Evolutionary conservation across 2,888 invertebrate species (phyloP).

Genomic region (Rotaria macrura): DNA sequence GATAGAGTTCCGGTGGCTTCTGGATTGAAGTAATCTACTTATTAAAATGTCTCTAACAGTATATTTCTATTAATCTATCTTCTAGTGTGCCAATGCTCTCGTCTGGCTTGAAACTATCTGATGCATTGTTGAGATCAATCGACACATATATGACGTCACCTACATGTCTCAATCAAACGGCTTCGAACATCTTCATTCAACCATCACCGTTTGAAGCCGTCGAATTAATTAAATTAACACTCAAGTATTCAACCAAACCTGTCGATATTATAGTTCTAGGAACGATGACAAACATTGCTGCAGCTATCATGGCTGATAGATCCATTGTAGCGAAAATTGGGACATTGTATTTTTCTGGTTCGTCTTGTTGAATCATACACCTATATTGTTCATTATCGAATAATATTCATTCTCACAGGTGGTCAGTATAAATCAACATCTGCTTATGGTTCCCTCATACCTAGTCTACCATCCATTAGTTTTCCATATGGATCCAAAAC

Average conservation of each 20-base stretch:
- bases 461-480: background rate
- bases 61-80: accelerated
- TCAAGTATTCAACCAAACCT: background rate
- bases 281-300: background rate
- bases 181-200: background rate
- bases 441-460: background rate
- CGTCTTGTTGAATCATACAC: background rate
- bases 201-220: background rate
- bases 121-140: background rate
- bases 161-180: background rate
- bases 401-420: background rate
- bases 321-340: background rate
- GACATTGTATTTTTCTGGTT: background rate
- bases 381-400: too few species aligned
- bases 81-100: background rate
- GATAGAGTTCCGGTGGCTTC: background rate
- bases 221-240: background rate
- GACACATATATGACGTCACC: background rate
- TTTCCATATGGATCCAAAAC: background rate
- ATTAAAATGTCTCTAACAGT: background rate
- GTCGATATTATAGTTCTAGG: background rate
- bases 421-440: background rate
- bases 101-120: background rate
- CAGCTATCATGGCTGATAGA: background rate
- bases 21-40: background rate